phyloP scores from a whole-genome alignment of 1,140 invertebrate species.

The Schlechtendalia chinensis region DNA sequence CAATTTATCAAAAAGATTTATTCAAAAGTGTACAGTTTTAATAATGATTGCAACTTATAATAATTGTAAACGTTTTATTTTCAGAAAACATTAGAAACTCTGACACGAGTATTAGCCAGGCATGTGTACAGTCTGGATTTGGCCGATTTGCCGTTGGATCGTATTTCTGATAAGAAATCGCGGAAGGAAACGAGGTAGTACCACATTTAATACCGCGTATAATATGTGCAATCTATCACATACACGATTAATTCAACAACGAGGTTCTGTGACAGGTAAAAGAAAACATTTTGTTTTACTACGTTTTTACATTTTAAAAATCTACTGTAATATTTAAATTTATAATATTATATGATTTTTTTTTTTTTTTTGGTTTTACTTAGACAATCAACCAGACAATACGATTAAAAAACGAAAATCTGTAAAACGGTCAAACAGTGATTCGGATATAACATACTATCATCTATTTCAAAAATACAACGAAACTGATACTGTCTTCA shows the following conservation, averaged over 20 bases:
- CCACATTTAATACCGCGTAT: neutral
- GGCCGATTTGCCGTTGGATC: slow-evolving; percentile 81
- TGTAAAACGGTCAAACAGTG: slow-evolving; percentile 32
- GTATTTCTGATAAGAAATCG: slow-evolving; percentile 78
- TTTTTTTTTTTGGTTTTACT: neutral
- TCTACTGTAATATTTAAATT: too few species aligned
- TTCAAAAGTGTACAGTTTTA: too few species aligned
- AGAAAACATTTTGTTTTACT: neutral
- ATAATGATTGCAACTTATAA: too few species aligned
- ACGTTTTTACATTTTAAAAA: too few species aligned
- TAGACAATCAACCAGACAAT: slow-evolving; percentile 17
- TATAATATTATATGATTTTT: neutral
- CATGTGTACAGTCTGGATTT: slow-evolving; percentile 92
- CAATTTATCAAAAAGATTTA: too few species aligned
- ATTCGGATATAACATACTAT: slow-evolving; percentile 26
- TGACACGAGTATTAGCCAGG: slow-evolving; percentile 86
- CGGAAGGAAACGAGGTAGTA: slow-evolving; percentile 66
- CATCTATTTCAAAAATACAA: slow-evolving; percentile 26
- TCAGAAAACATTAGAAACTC: slow-evolving; percentile 93
- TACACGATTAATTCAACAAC: slow-evolving; percentile 13
- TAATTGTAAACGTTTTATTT: too few species aligned
- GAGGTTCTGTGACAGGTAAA: slow-evolving; percentile 19
- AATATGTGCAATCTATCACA: slow-evolving; percentile 52
- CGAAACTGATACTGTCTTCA: slow-evolving; percentile 37
- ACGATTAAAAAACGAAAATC: slow-evolving; percentile 7